phyloP scores from a whole-genome alignment of 2,797 vertebrate species.

The Dicrostonyx torquatus region DNA sequence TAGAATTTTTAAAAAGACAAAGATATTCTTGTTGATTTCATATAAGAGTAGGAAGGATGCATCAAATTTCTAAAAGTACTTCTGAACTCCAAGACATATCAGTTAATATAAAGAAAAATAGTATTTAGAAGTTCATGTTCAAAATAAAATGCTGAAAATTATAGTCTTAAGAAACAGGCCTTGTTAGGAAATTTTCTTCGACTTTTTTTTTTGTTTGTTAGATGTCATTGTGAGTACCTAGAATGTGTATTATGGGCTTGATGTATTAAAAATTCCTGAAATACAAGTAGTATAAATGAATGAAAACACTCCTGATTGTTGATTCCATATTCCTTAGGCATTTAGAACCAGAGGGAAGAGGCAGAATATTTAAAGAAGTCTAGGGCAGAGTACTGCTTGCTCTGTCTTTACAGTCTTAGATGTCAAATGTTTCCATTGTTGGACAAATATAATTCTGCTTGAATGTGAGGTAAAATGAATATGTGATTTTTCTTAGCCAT shows the following conservation, averaged over 20 bases:
- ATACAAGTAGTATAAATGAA: neutral
- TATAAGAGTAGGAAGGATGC: neutral
- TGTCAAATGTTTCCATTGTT: neutral
- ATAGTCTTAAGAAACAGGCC: neutral
- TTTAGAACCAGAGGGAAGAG: neutral
- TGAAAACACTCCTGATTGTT: neutral
- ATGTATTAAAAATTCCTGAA: neutral
- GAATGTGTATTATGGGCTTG: neutral
- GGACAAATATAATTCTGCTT: neutral
- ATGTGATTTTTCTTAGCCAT: neutral
- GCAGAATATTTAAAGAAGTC: neutral
- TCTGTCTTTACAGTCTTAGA: neutral
- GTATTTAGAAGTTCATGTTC: neutral
- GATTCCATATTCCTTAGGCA: neutral
- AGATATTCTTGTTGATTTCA: neutral
- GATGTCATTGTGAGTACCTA: neutral
- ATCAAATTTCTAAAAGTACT: neutral
- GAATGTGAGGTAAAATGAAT: neutral
- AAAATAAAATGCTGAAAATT: neutral
- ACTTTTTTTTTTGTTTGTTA: neutral
- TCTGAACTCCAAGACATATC: neutral
- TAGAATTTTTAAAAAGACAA: neutral
- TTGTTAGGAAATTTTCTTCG: neutral
- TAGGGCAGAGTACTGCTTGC: accelerated
- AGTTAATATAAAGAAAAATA: neutral